Evolutionary conservation across 1,140 invertebrate species (phyloP), one percentile per base, ranked within the genome.

Genomic region (Batillaria attramentaria): DNA sequence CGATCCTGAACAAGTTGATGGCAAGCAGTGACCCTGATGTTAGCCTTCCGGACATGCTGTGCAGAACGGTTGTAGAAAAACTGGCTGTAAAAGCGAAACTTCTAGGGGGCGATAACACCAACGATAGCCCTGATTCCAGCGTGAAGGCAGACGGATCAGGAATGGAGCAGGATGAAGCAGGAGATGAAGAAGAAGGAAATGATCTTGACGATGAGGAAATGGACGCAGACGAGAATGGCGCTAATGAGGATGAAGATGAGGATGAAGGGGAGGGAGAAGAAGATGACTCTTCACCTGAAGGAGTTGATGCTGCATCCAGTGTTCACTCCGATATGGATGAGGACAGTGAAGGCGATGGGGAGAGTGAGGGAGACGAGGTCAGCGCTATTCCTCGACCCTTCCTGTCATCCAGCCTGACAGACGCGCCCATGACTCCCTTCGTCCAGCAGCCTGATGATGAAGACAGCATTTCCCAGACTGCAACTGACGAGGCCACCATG

Each of bases 11-110:
- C 31, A 33, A 42, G 20, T 28, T 75, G 16, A 33, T 33, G 73
- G n/a, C n/a, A n/a, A 33, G 20, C 24, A 42, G 35, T 18, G 39
- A 28, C 0, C 24, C 37, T 1, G n/a, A 28, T 0, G 10, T 62
- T 20, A 28, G 10, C 54, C 39, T 75, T 24, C 73, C 73, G 37
- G 54, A 65, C 10, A n/a, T 41, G 73, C 37, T 75, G 54, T 75
- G 73, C 54, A 57, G 35, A 42, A 75, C 73, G 1, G 54, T 75
- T 13, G 54, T 75, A 24, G 54, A 75, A 31, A 41, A 37, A 18
- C 57, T 75, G n/a, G 54, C 54, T 18, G 39, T 62, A 50, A 75
- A 35, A 31, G 50, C 54, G 20, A 3, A 62, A 28, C 24, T 75
- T 43, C 5, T 41, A 10, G 13, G 33, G 10, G 57, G 33, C 10